Conservation (phyloP, 2,888 invertebrate species). For the Synergus gifuensis region DNA sequence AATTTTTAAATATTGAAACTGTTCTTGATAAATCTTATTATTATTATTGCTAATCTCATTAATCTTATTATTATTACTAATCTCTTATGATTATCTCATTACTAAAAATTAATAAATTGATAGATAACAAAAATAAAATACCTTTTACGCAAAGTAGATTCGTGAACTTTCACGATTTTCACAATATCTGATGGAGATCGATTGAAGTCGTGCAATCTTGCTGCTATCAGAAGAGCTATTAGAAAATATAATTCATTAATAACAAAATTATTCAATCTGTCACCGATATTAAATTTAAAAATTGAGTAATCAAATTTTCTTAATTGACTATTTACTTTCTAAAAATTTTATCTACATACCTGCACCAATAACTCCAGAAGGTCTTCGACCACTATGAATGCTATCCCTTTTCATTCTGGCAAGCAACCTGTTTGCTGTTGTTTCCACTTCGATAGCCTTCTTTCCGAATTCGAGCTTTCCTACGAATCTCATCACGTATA, state of each 20-base stretch:
- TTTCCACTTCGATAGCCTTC: constrained; percentile 96
- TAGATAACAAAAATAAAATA: constrained; percentile 63
- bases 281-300: background rate
- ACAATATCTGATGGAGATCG: constrained; percentile 93
- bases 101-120: background rate
- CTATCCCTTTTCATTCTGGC: constrained; percentile 99
- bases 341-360: constrained; percentile 79
- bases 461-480: constrained; percentile 94
- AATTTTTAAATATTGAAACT: background rate
- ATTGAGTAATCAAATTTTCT: background rate
- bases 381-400: constrained; percentile 96
- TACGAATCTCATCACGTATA: constrained; percentile 97
- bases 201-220: constrained; percentile 94
- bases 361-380: constrained; percentile 98
- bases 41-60: background rate
- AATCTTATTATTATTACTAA: no score
- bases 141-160: constrained; percentile 94
- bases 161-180: constrained; percentile 96
- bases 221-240: constrained; percentile 94
- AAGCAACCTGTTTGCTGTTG: constrained; percentile 95
- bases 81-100: no score
- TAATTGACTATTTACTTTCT: background rate
- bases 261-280: background rate
- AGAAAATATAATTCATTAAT: constrained; percentile 57
- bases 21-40: background rate